These are phyloP conservation scores for Aphelocoma coerulescens DNA, from an alignment of 2,113 vertebrate genomes.

Conservation along the genomic window DNA sequence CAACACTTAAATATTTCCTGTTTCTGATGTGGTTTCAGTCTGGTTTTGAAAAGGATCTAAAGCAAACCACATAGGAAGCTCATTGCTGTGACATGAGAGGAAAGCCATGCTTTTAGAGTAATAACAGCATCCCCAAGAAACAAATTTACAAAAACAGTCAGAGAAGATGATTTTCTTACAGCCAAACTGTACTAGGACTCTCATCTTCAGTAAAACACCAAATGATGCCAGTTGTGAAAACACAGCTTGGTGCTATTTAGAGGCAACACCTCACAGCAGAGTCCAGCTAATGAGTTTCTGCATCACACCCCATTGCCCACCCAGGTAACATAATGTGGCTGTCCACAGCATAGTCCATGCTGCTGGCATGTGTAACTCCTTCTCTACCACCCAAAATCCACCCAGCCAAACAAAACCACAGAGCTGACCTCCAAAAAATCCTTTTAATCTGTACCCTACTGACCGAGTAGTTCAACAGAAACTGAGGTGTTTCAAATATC, in stretches of 20 bases:
- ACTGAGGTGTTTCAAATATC: not conserved
- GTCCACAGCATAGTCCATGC: not conserved
- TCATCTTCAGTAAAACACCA: not conserved
- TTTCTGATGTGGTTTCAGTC: slow-evolving; percentile 36
- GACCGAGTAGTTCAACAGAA: not conserved
- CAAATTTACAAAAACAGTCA: not conserved
- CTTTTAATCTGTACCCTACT: not conserved
- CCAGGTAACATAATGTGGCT: not conserved
- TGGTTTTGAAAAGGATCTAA: slow-evolving; percentile 27
- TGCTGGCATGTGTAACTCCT: accelerated
- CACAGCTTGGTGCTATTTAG: not conserved
- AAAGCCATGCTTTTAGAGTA: slow-evolving; percentile 1
- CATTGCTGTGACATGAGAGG: not conserved
- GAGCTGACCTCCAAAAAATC: not conserved
- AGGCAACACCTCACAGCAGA: not conserved
- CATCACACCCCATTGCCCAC: not conserved
- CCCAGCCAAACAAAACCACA: not conserved
- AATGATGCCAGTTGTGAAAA: not conserved
- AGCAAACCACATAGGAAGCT: slow-evolving; percentile 34
- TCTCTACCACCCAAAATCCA: not conserved
- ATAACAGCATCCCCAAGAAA: not conserved
- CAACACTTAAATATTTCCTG: not conserved
- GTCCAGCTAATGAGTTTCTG: not conserved
- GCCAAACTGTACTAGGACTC: not conserved
- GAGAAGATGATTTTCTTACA: not conserved